Evolutionary conservation across 1,140 invertebrate genomes (phyloP), one percentile per base, ranked within the genome.

Genomic region (Sitobion miscanthi): DNA sequence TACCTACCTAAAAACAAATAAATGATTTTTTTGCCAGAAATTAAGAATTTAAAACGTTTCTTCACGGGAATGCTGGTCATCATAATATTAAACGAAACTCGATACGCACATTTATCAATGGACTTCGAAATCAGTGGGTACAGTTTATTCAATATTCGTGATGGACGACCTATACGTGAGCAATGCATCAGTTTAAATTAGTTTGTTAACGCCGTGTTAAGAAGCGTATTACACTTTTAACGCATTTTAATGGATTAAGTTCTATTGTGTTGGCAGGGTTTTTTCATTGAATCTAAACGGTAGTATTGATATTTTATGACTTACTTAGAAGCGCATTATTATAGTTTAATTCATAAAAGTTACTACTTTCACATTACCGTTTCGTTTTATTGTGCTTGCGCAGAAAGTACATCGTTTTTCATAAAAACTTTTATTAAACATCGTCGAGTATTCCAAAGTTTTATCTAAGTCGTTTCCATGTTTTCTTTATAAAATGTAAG

Each of bases 381-480:
- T 77, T 77, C n/a, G n/a, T 77, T n/a, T 77, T 77, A n/a, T 77
- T 77, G 30, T 77, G 62, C 17, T 77, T 77, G 14, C n/a, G 62
- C 30, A 69, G 30, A 77, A 77, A 77, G n/a, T 77, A 77, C 62
- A 14, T 77, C 62, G 62, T 77, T 77, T 77, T 77, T 77, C 7
- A 77, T 77, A 77, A 77, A 77, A 77, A 77, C n/a, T 77, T 77
- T 77, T 77, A 77, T n/a, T 77, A 69, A 77, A 77, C 11, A 17
- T 77, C n/a, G 62, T 20, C 23, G 14, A 35, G 30, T 35, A 77
- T 77, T 77, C n/a, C 4, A 77, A 77, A 77, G 30, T 77, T 20
- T 77, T n/a, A n/a, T n/a, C 17, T n/a, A 77, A 77, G 30, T 77
- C n/a, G 62, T 77, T 77, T 14, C n/a, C 30, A 17, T 77, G n/a